Percentiles rank a stretch among this genome's conserved stretches.
Conservation (phyloP, 2,888 invertebrate genomes). For the Atethmia centrago region DNA sequence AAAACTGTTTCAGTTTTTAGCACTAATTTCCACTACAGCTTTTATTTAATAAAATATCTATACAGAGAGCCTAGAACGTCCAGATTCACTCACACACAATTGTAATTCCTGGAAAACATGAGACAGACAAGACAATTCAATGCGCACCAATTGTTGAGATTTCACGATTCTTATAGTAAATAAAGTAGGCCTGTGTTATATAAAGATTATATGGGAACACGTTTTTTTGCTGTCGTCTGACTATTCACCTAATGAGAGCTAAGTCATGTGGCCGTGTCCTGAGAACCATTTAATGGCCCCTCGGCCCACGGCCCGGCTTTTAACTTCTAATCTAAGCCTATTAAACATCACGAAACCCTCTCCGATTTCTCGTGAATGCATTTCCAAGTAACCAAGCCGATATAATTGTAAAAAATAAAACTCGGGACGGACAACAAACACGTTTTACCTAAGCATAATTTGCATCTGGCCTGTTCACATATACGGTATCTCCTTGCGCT, state of each 20-base stretch:
- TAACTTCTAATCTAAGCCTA: slow-evolving; percentile 90
- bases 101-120: slow-evolving; percentile 23
- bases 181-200: slow-evolving; percentile 46
- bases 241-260: slow-evolving; percentile 77
- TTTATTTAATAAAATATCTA: slow-evolving; percentile 32
- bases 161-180: slow-evolving; percentile 47
- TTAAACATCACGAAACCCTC: slow-evolving; percentile 88
- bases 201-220: slow-evolving; percentile 51
- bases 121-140: slow-evolving; percentile 17
- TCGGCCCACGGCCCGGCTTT: slow-evolving; percentile 83
- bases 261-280: slow-evolving; percentile 76
- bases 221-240: slow-evolving; percentile 66
- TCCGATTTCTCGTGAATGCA: slow-evolving; percentile 88
- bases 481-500: slow-evolving; percentile 45
- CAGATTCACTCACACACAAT: slow-evolving; percentile 1
- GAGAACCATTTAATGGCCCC: slow-evolving; percentile 83
- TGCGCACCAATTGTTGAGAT: slow-evolving; percentile 24
- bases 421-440: slow-evolving; percentile 87
- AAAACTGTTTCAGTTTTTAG: slow-evolving; percentile 59
- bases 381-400: slow-evolving; percentile 89
- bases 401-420: slow-evolving; percentile 90
- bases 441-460: slow-evolving; percentile 90
- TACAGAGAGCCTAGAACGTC: slow-evolving; percentile 20
- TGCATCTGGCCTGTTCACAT: slow-evolving; percentile 77
- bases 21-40: slow-evolving; percentile 16